A percentile compares a stretch with the other conserved stretches of the same genome.
Evolutionary conservation across 2,888 invertebrate species (phyloP).

Genomic region (Lasius fuliginosus): DNA sequence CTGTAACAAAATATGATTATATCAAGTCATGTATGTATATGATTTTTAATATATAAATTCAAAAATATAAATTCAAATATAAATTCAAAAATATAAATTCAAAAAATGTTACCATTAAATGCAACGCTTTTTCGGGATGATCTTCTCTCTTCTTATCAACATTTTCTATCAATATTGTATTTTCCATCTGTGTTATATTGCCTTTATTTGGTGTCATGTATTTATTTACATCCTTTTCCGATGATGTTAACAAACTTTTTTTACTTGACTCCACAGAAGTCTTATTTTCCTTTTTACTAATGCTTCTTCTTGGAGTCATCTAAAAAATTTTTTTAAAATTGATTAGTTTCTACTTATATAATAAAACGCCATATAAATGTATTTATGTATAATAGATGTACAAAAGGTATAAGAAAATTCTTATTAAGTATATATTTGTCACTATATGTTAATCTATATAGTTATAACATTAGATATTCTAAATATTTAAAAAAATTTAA

Average conservation of each 20-base stretch:
- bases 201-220: neutral
- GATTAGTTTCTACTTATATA: neutral
- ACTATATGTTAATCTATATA: neutral
- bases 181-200: neutral
- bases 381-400: neutral
- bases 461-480: neutral
- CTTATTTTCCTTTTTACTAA: constrained; percentile 57
- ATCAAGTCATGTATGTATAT: neutral
- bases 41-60: constrained; percentile 7
- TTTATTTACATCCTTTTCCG: neutral
- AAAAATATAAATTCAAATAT: neutral
- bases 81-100: neutral
- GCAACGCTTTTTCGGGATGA: constrained; percentile 72
- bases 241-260: constrained; percentile 43
- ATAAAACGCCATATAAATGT: constrained; percentile 7
- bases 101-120: constrained; percentile 66
- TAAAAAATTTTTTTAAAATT: neutral
- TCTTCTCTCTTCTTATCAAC: constrained; percentile 28
- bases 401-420: neutral
- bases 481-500: neutral
- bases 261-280: constrained; percentile 44
- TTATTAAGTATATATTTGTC: constrained; percentile 16
- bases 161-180: constrained; percentile 14
- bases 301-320: constrained; percentile 21
- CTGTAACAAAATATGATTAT: constrained; percentile 60